These are phyloP conservation scores for Hepsetus odoe DNA, from an alignment of 2,113 vertebrate species.

Conservation along the genomic window DNA sequence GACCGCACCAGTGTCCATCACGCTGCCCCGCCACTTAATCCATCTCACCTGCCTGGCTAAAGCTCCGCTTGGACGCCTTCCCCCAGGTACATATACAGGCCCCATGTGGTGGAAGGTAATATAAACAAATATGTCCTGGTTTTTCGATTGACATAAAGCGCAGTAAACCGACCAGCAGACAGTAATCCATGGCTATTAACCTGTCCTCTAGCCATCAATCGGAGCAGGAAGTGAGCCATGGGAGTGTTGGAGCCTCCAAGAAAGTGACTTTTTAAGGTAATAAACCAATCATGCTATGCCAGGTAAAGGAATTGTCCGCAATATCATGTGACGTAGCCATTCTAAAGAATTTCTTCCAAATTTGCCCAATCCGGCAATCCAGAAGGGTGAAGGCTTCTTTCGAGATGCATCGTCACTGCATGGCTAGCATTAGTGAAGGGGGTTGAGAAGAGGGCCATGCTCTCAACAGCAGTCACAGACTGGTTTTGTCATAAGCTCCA, in stretches of 20 bases:
- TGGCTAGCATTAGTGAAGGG: no score
- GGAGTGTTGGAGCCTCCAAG: not conserved
- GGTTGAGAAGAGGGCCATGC: no score
- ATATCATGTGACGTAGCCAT: no score
- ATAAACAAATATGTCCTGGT: conserved; percentile 42
- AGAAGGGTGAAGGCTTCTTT: no score
- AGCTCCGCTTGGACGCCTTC: not conserved
- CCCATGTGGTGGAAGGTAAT: not conserved
- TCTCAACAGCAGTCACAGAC: no score
- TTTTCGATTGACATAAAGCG: not conserved
- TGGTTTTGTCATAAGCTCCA: no score
- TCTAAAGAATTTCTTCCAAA: no score
- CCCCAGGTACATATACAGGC: conserved; percentile 21
- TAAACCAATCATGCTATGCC: no score
- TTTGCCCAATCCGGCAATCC: no score
- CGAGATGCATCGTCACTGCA: no score
- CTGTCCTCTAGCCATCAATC: conserved; percentile 12
- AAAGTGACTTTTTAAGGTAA: not conserved
- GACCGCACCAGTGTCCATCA: conserved; percentile 18
- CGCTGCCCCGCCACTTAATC: conserved; percentile 12
- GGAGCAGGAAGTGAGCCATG: not conserved
- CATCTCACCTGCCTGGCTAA: conserved; percentile 11
- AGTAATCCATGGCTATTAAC: not conserved
- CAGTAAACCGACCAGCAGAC: not conserved
- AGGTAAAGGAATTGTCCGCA: not conserved